These are phyloP conservation scores for Agelastica alni DNA, from an alignment of 2,888 invertebrate genomes.

Conservation along the genomic window DNA sequence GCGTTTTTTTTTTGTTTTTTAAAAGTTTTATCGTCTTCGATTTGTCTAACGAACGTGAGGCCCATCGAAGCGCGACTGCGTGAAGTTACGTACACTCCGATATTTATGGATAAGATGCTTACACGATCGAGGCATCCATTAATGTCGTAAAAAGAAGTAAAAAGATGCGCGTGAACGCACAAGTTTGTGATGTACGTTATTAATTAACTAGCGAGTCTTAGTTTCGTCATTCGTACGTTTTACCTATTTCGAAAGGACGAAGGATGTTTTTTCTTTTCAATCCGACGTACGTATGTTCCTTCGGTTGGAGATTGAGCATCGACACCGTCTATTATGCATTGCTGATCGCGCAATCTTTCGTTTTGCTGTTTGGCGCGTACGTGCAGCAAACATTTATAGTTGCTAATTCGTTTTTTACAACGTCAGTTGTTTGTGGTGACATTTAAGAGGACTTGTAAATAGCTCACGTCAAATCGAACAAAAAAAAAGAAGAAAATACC, in stretches of 20 bases:
- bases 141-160: conserved; percentile 5
- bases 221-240: neutral
- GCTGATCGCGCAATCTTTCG: neutral
- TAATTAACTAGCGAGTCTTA: neutral
- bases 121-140: conserved; percentile 13
- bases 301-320: neutral
- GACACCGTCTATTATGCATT: neutral
- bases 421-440: too few species aligned
- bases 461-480: too few species aligned
- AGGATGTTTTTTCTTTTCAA: neutral
- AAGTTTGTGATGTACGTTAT: conserved; percentile 2
- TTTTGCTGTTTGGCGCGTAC: too few species aligned
- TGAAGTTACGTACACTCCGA: conserved; percentile 6
- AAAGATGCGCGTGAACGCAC: neutral
- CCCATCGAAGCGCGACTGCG: conserved; percentile 1
- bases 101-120: conserved; percentile 18
- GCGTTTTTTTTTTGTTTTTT: too few species aligned
- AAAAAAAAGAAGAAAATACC: too few species aligned
- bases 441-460: too few species aligned
- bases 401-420: too few species aligned
- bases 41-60: conserved; percentile 6
- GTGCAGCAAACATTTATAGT: too few species aligned
- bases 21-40: too few species aligned
- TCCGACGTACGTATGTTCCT: neutral
- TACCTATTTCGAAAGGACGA: conserved; percentile 1